Base-by-base conservation (phyloP, 1,140 invertebrate species). In the Drosophila hydei region DNA sequence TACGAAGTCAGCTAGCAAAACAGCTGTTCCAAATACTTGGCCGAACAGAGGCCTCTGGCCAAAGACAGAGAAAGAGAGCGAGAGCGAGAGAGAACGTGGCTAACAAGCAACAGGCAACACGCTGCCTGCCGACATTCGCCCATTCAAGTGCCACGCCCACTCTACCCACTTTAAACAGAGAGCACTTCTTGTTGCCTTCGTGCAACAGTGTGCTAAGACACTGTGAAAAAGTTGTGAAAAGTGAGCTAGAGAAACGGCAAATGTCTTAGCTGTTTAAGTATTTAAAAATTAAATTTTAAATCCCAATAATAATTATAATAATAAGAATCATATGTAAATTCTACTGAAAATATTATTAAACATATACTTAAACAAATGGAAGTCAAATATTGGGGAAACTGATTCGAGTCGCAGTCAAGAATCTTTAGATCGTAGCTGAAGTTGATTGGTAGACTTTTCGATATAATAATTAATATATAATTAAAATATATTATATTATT, bases 61-160 rank as follows among this genome's bases (percentile, higher is more conserved):
- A 62, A 27, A 64, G 1, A 38, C 19, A 50, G 19, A 5, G 9
- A 40, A 33, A 48, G 25, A 38, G 60, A 62, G 58, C 48, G 70
- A 55, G 50, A 45, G 47, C 56, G 58, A 65, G 43, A 51, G 75
- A 50, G 40, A 25, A 18, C 70, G 25, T 12, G 3, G 6, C 19
- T 21, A 63, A 50, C 65, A 75, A 87, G 83, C 81, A 87, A 85
- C 81, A 87, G 87, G 80, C 80, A 87, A 87, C 81, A 87, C 87
- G 80, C 80, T 75, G 75, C 74, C 63, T 63, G 47, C 45, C 55
- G 60, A 51, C 38, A 36, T 30, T 63, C 64, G 43, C 42, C 40
- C 61, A 16, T 36, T 38, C 33, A 62, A 36, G 45, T 43, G 18
- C 25, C 16, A 47, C 14, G 21, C 65, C 19, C 33, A 43, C 54